Evolutionary conservation across 1,140 invertebrate genomes (phyloP), one percentile per base, ranked within the genome.

Genomic region (Bombus cullumanus): DNA sequence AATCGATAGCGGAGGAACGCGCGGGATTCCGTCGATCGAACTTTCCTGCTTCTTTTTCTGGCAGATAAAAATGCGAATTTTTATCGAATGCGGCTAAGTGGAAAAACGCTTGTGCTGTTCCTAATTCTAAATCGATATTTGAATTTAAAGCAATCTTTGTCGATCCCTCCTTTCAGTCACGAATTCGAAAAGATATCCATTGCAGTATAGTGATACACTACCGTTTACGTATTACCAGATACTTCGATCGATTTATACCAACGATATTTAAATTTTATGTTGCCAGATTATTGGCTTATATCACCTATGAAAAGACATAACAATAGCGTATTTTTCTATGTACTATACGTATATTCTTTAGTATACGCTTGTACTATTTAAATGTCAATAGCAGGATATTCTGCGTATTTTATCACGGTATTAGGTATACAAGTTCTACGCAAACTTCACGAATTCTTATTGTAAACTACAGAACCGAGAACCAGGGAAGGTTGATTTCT

Each of bases 1-100:
- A 62, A 75, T 86, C 86, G 88, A 78, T 69, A 81, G 22, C 47
- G 13, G 31, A 68, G 57, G 86, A 72, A 84, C 68, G 75, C 80
- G 31, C 57, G 75, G 34, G 66, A 74, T 79, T 74, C 59, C 34
- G 22, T 28, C 80, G 59, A 75, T 79, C 57, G 39, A 37, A 18
- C 39, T 25, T 59, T 25, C 13, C 57, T 41, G 43, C 41, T 43
- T 34, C 25, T 37, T 47, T 76, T 69, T 12, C 12, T 28, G 57
- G 43, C 6, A 37, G 34, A 37, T 31, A 73, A 73, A 72, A 78
- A 28, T n/a, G 18, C 39, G 34, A 62, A 62, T 81, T 47, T 82
- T 25, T 12, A 72, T 39, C 13, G 4, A 59, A 69, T 41, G 9
- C 34, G 25, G 37, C 28, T 9, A 39, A 10, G n/a, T 53, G 25